These are phyloP conservation scores for Notiomystis cincta DNA, from an alignment of 2,113 vertebrate species.

Conservation along the genomic window DNA sequence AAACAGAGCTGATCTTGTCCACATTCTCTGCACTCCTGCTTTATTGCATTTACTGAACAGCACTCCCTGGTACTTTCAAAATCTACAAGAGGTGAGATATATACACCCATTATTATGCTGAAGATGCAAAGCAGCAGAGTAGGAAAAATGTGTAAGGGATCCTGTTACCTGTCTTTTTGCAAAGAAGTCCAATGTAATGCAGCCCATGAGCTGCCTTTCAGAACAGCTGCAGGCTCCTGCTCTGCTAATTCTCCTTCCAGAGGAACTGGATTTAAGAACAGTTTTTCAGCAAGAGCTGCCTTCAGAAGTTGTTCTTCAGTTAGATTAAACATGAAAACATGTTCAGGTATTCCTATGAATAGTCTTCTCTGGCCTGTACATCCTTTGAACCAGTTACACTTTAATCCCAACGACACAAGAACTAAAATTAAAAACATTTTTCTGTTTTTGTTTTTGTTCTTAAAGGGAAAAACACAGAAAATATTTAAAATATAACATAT, in stretches of 20 bases:
- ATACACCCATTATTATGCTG: background rate
- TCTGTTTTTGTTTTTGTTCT: background rate
- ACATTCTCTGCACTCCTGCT: background rate
- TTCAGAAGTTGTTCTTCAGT: background rate
- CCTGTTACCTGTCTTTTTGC: background rate
- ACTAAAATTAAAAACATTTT: background rate
- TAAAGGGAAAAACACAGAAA: background rate
- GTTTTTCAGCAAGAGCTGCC: background rate
- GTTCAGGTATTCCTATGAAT: background rate
- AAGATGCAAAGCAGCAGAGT: background rate
- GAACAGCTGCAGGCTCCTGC: background rate
- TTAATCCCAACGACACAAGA: background rate
- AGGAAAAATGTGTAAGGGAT: background rate
- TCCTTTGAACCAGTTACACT: background rate
- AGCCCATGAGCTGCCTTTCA: background rate
- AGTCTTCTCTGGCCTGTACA: background rate
- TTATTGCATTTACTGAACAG: background rate
- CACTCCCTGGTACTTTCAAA: background rate
- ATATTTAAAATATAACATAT: background rate
- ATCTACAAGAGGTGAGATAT: background rate
- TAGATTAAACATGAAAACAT: background rate
- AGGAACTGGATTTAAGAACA: background rate
- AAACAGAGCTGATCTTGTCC: background rate
- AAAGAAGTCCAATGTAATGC: background rate
- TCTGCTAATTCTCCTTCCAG: background rate